Base-by-base conservation (phyloP, 2,113 vertebrate species). In the Picathartes gymnocephalus region DNA sequence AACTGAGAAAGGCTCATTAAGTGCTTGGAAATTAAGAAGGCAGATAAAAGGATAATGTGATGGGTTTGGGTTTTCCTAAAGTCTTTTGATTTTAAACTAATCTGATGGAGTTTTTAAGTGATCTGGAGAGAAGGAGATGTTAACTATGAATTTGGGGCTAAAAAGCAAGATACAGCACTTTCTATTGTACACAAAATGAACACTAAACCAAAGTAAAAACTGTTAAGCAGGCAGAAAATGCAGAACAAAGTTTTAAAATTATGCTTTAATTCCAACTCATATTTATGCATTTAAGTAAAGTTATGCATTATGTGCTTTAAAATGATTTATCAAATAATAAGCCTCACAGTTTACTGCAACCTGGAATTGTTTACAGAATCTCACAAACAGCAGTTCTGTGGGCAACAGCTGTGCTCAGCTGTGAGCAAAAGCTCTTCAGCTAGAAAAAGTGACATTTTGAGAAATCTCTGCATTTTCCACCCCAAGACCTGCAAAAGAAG, bases 401-500 rank as follows among this genome's bases (percentile, higher is more conserved):
- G 30, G n/a, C 33, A 88, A 47, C 94, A 96, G 86, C 88, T 93
- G 86, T 2, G 1, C 83, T 94, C 91, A 79, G 69, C 91, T 88
- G 73, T 78, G 47, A 88, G 65, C 24, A 56, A 60, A 74, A 84
- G 7, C 9, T 73, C 39, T 54, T 93, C 76, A 81, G 68, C 45
- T 64, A 78, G 69, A 86, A 78, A 74, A 92, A 71, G 44, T 81
- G 65, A 76, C 79, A 69, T 82, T 88, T 72, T 79, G 57, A 87
- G 73, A 91, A 92, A 68, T 60, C 35, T 81, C 53, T 94, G 45
- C n/a, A 22, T 89, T 95, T 91, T 64, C 51, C 24, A 83, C 84
- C 42, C 58, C 21, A 66, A 33, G 30, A 6, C 22, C 45, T 80
- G 45, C 35, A 81, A 81, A 91, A 78, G 33, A 92, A 95, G 65